Base-by-base conservation (phyloP, 2,888 invertebrate species). In the Drepana falcataria region DNA sequence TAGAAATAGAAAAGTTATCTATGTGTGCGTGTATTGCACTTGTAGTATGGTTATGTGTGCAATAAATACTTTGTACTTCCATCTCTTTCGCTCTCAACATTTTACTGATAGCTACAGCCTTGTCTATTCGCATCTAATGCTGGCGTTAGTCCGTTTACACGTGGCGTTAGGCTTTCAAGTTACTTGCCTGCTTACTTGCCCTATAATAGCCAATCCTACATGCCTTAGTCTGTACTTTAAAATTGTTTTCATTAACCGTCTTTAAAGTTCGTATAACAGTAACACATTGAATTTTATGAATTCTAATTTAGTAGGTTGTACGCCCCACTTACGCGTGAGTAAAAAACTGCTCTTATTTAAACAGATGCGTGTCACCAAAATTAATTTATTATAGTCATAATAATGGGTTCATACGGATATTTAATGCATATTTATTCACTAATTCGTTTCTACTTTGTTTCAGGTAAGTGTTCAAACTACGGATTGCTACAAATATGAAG, bases 71-170 rank as follows among this genome's bases (percentile, higher is more conserved):
- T 81, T 82, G 72, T 89, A 77, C 83, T 80, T 79, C 90, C 85
- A 78, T 90, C 91, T 90, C 90, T 89, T 88, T 91, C 89, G 81
- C 80, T 83, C 91, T 86, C 89, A 84, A 88, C 91, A 90, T 90
- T 91, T 90, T 88, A 89, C 88, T 88, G 90, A 90, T 91, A 91
- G 88, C 85, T 87, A 79, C 85, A 88, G 91, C 90, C 91, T 91
- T 89, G 91, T 91, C 91, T 91, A 90, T 89, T 91, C 88, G 87
- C 91, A 91, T 91, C 91, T 90, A 91, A 91, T 89, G 86, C 89
- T 87, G 83, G 89, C 84, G 72, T 86, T 88, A 88, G 90, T 82
- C 71, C 69, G 84, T 91, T 91, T 79, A 73, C 80, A 65, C 59
- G 59, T 54, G 54, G 58, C 55, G 55, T 62, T 71, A 64, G 59